phyloP scores from a whole-genome alignment of 1,140 invertebrate genomes.

The Caenorhabditis briggsae region DNA sequence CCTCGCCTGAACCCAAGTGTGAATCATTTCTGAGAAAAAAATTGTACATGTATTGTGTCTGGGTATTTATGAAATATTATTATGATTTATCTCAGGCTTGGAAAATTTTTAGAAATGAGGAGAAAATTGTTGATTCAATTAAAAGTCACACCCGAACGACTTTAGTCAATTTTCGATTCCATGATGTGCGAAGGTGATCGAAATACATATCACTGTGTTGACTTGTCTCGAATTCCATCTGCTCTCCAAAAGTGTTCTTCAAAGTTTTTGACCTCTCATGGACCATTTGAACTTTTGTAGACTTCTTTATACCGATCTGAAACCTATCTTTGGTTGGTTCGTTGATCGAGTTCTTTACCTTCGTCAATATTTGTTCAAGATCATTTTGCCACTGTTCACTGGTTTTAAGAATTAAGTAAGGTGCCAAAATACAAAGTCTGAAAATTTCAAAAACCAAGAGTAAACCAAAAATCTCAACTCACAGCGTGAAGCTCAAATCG shows the following conservation, averaged over 20 bases:
- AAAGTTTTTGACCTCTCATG: neutral
- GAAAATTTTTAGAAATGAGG: too few species aligned
- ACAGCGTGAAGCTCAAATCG: constrained; percentile 2
- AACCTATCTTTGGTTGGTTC: neutral
- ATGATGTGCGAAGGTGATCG: neutral
- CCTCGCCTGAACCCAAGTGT: too few species aligned
- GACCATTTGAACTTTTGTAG: neutral
- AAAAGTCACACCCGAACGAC: neutral
- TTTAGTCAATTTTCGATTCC: neutral
- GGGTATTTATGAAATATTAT: too few species aligned
- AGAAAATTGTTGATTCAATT: too few species aligned
- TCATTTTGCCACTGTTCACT: constrained; percentile 11
- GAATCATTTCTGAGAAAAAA: too few species aligned
- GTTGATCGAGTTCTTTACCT: neutral
- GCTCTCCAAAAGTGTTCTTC: constrained; percentile 10
- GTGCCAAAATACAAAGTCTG: constrained; percentile 26
- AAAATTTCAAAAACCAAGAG: neutral
- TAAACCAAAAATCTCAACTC: neutral
- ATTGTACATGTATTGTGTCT: too few species aligned
- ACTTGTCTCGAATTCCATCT: constrained; percentile 15
- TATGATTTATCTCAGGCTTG: too few species aligned
- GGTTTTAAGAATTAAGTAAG: neutral
- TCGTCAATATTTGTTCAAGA: neutral
- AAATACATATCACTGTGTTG: constrained; percentile 13
- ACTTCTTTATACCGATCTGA: neutral